Percentiles rank a stretch among this genome's conserved stretches.
phyloP scores from a whole-genome alignment of 2,113 vertebrate genomes.

The Notothenia coriiceps region DNA sequence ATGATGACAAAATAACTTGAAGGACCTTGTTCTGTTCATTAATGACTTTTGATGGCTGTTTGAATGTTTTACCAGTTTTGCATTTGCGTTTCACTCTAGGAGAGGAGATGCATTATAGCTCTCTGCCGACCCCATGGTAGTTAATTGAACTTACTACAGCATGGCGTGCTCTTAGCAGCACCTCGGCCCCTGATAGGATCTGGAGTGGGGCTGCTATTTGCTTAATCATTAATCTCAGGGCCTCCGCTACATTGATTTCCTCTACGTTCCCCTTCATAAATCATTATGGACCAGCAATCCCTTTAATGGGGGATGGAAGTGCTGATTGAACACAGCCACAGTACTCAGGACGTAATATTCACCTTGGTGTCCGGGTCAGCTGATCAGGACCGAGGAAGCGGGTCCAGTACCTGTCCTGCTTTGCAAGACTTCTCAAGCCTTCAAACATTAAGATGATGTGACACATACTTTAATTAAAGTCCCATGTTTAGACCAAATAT shows the following conservation, averaged over 20 bases:
- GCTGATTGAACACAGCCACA: conserved; percentile 63
- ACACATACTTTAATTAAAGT: neutral
- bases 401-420: conserved; percentile 12
- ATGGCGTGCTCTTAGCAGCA: conserved; percentile 35
- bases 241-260: conserved; percentile 70
- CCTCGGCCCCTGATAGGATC: conserved; percentile 46
- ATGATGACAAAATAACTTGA: neutral
- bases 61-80: neutral
- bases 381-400: conserved; percentile 16
- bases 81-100: conserved; percentile 6
- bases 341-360: conserved; percentile 34
- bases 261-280: conserved; percentile 71
- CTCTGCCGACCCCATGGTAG: conserved; percentile 10
- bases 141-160: conserved; percentile 50
- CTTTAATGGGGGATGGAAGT: conserved; percentile 67
- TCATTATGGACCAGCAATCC: conserved; percentile 66
- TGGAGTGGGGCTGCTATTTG: conserved; percentile 63
- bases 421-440: neutral
- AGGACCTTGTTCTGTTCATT: conserved; percentile 8
- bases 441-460: neutral
- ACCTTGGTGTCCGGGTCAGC: conserved; percentile 41
- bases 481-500: neutral
- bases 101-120: neutral
- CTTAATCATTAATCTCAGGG: conserved; percentile 75
- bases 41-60: neutral